These are phyloP conservation scores for Elysia chlorotica DNA, from an alignment of 1,140 invertebrate genomes.

Conservation along the genomic window DNA sequence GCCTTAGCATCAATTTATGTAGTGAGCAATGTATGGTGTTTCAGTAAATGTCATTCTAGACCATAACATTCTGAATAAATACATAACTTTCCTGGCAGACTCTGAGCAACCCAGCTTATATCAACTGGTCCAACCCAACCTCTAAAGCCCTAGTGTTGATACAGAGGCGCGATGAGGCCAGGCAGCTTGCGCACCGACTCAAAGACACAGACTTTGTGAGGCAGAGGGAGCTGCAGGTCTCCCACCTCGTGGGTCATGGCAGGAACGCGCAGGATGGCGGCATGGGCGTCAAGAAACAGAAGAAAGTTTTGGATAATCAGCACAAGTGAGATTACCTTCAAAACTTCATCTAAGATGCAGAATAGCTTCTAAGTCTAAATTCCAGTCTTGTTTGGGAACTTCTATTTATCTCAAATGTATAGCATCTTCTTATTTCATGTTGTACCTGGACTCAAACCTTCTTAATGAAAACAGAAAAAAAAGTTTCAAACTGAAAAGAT, in stretches of 20 bases:
- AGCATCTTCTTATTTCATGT: too few species aligned
- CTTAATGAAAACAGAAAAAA: too few species aligned
- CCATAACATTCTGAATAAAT: too few species aligned
- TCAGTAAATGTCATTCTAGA: neutral
- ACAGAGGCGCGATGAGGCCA: conserved; percentile 41
- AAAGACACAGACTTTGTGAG: conserved; percentile 28
- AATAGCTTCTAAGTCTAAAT: too few species aligned
- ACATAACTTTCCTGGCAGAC: conserved; percentile 8
- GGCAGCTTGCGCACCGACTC: conserved; percentile 33
- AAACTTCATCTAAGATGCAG: too few species aligned
- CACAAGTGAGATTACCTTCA: conserved; percentile 28
- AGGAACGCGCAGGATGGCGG: conserved; percentile 31
- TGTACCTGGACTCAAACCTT: too few species aligned
- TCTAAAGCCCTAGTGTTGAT: conserved; percentile 50
- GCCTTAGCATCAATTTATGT: too few species aligned
- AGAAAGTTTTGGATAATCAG: conserved; percentile 31
- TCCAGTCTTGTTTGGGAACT: too few species aligned
- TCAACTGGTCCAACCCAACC: conserved; percentile 26
- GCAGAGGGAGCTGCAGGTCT: conserved; percentile 29
- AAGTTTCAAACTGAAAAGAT: too few species aligned
- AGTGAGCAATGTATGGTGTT: neutral
- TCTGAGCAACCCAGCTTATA: conserved; percentile 26
- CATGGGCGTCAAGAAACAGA: conserved; percentile 50
- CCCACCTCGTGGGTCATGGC: conserved; percentile 49
- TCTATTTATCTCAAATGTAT: too few species aligned